Evolutionary conservation across 2,797 vertebrate genomes (phyloP).

Genomic region (Poecilia picta): DNA sequence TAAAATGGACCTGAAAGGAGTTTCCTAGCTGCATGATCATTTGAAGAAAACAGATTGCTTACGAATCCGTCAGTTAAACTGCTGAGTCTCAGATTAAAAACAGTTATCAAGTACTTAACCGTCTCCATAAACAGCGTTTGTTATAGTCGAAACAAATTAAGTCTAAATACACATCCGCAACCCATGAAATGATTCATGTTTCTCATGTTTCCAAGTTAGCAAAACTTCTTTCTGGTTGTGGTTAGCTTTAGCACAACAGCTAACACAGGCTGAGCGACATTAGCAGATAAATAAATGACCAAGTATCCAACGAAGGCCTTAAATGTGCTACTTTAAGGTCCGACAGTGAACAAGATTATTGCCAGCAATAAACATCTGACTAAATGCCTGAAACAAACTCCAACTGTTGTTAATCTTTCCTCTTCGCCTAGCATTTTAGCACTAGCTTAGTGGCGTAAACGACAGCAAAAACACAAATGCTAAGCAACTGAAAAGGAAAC

Average conservation of each 20-base stretch:
- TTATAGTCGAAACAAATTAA: background rate
- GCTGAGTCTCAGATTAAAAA: background rate
- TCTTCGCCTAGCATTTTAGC: constrained; percentile 11
- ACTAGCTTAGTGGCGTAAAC: constrained; percentile 5
- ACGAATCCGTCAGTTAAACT: background rate
- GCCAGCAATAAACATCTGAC: constrained; percentile 7
- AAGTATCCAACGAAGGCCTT: background rate
- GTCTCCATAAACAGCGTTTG: background rate
- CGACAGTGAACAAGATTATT: background rate
- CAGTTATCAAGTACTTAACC: constrained; percentile 2
- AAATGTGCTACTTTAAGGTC: background rate
- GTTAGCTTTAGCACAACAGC: background rate
- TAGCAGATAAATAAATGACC: background rate
- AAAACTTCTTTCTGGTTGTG: background rate
- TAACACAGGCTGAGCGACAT: background rate
- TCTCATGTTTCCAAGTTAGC: background rate
- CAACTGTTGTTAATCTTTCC: background rate
- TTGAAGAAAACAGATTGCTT: background rate
- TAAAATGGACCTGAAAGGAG: background rate
- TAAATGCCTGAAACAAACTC: background rate
- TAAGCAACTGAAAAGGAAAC: background rate
- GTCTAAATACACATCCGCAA: background rate
- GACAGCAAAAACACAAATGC: background rate
- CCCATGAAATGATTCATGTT: background rate
- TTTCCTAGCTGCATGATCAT: background rate